These are phyloP conservation scores for Knipowitschia caucasica DNA, from an alignment of 2,797 vertebrate species.

Conservation along the genomic window DNA sequence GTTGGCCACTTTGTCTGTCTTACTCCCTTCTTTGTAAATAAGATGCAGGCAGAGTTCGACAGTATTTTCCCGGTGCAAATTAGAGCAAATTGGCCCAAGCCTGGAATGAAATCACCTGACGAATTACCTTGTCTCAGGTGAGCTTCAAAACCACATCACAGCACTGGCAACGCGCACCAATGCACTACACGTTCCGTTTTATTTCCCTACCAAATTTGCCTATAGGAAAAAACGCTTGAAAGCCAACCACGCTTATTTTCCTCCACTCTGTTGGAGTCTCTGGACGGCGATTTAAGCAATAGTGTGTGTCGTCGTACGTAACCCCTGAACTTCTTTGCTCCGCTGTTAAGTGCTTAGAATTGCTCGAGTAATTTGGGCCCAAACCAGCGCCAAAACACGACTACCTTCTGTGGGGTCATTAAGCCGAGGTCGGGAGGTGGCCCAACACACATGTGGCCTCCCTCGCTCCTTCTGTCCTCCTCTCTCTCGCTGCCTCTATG, in stretches of 20 bases:
- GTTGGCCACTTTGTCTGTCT: neutral
- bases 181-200: slow-evolving; percentile 18
- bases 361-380: slow-evolving; percentile 52
- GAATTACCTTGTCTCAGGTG: slow-evolving; percentile 26
- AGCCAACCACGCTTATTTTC: slow-evolving; percentile 6
- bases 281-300: slow-evolving; percentile 52
- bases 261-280: slow-evolving; percentile 29
- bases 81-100: slow-evolving; percentile 6
- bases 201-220: slow-evolving; percentile 16
- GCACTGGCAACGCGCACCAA: slow-evolving; percentile 5
- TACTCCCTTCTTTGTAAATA: neutral
- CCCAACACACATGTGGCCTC: slow-evolving; percentile 70
- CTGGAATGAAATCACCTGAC: neutral
- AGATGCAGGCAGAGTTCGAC: neutral
- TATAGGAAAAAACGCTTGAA: slow-evolving; percentile 2
- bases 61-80: neutral
- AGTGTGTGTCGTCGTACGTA: slow-evolving; percentile 55
- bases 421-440: slow-evolving; percentile 65
- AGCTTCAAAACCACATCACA: slow-evolving; percentile 6
- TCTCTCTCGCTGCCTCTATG: neutral
- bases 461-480: neutral
- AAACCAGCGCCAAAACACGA: slow-evolving; percentile 63
- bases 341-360: slow-evolving; percentile 63
- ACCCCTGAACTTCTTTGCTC: slow-evolving; percentile 59
- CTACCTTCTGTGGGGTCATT: slow-evolving; percentile 67